Conservation (phyloP, 2,888 invertebrate species). For the Drosophila rellima region DNA sequence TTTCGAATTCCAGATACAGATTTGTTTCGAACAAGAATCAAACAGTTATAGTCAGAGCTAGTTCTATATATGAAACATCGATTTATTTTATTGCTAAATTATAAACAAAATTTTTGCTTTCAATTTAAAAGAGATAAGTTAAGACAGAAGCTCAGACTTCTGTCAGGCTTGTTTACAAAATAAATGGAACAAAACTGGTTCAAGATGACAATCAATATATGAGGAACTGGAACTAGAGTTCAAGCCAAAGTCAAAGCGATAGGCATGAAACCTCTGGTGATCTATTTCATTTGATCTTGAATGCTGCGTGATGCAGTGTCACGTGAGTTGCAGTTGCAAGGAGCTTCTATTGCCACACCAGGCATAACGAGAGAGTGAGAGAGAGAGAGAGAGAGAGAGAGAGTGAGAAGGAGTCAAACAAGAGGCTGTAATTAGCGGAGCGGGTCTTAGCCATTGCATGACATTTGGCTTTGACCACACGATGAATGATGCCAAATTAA, state of each 20-base stretch:
- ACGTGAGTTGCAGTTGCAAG: slow-evolving; percentile 52
- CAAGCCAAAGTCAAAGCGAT: background rate
- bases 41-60: too few species aligned
- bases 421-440: slow-evolving; percentile 73
- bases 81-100: too few species aligned
- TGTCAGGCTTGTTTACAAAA: background rate
- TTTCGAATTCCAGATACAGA: too few species aligned
- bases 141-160: too few species aligned
- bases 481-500: slow-evolving; percentile 75
- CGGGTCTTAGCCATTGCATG: slow-evolving; percentile 64
- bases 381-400: background rate
- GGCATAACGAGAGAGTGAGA: background rate
- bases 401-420: slow-evolving; percentile 37
- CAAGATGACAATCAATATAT: background rate
- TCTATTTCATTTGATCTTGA: slow-evolving; percentile 62
- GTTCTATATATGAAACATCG: too few species aligned
- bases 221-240: slow-evolving; percentile 3
- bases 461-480: slow-evolving; percentile 71
- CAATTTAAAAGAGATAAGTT: too few species aligned
- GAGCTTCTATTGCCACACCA: slow-evolving; percentile 38
- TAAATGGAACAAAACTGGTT: background rate
- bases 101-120: too few species aligned
- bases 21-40: too few species aligned
- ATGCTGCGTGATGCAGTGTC: slow-evolving; percentile 60
- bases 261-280: slow-evolving; percentile 35